Evolutionary conservation across 2,888 invertebrate species (phyloP), one percentile per base, ranked within the genome.

Genomic region (Periphyllus acericola): DNA sequence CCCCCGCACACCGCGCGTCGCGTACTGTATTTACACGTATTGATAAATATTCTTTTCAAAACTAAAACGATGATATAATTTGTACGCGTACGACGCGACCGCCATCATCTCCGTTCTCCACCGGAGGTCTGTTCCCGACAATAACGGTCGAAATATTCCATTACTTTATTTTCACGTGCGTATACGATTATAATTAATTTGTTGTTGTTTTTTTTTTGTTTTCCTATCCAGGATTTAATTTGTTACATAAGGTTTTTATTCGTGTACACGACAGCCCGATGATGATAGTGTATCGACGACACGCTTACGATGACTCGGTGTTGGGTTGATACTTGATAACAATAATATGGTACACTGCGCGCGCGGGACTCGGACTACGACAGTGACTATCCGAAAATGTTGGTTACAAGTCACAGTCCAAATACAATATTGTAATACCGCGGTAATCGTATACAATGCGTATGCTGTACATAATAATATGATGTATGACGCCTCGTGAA

Each of bases 401-500:
- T 34, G 8, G 82, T 72, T n/a, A 80, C 80, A 40, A 6, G 60
- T 60, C 46, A 29, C 40, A 46, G 1, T 46, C 14, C 46, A 40
- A 36, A 40, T 25, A 74, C 36, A 36, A 29, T 46, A 76, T 6
- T 75, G 11, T 46, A 3, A 19, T 9, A 11, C 11, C 6, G 14
- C 46, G 0, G 3, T 46, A 46, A 46, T 46, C 46, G 14, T 14
- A 14, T 46, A 46, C 14, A 46, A 11, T 14, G 3, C 1, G 14
- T 14, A 46, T 14, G n/a, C n/a, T n/a, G n/a, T 14, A 46, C 14
- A 60, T 60, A 3, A 60, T 25, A 60, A 21, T 60, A 60, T 21
- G 11, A 52, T 17, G 17, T 17, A 21, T 36, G 46, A 71, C 71
- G 71, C 71, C 72, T 71, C 71, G 75, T 60, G 19, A 84, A 84